Percentiles rank a stretch among this genome's conserved stretches.
phyloP scores from a whole-genome alignment of 2,797 vertebrate species.

The Crocidura indochinensis region DNA sequence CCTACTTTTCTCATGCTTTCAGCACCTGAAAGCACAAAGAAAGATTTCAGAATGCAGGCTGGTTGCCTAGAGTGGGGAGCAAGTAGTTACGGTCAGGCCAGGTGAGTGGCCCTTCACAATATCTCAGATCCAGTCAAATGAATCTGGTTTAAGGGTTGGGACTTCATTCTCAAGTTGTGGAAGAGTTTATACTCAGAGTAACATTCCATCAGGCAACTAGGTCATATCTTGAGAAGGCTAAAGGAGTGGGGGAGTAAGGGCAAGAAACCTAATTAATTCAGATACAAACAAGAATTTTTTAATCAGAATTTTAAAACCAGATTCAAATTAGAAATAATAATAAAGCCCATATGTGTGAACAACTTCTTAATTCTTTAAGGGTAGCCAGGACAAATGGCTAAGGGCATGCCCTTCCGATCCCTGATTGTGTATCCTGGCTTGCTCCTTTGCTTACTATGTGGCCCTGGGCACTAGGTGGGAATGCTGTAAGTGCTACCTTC shows the following conservation, averaged over 20 bases:
- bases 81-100: not conserved
- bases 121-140: not conserved
- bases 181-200: not conserved
- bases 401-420: not conserved
- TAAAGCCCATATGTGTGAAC: not conserved
- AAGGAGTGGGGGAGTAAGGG: not conserved
- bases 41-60: not conserved
- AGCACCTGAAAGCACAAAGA: not conserved
- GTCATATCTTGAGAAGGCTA: no score
- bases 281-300: constrained; percentile 46
- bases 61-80: not conserved
- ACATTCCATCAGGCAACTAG: not conserved
- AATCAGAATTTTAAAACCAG: not conserved
- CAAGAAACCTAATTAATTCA: not conserved
- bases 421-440: not conserved
- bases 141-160: not conserved
- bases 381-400: not conserved
- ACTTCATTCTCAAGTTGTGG: not conserved
- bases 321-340: not conserved
- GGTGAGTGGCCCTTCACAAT: not conserved
- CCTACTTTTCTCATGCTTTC: not conserved
- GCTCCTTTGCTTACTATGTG: not conserved
- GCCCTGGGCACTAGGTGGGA: not conserved
- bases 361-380: not conserved
- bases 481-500: not conserved